Conservation (phyloP, 1,140 invertebrate genomes). For the Pogonomyrmex californicus region DNA sequence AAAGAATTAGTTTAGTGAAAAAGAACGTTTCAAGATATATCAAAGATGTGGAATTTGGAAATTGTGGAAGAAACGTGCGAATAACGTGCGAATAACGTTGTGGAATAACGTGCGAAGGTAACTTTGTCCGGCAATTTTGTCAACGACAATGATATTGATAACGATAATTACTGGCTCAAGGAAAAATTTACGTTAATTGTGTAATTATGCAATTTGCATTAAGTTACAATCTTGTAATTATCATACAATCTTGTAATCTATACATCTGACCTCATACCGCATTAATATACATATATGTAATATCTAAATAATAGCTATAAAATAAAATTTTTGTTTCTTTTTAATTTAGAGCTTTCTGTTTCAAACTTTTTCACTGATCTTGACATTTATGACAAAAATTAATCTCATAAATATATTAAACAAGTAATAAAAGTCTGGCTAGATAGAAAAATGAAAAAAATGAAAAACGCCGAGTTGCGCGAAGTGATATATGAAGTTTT, state of each 20-base stretch:
- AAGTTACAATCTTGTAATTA: not conserved
- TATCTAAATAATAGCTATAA: not conserved
- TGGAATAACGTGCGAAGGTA: not conserved
- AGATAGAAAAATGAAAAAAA: not conserved
- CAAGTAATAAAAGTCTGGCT: not conserved
- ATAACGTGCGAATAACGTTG: too few relatives aligned
- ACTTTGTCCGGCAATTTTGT: not conserved
- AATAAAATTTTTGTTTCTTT: not conserved
- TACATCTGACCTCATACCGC: not conserved
- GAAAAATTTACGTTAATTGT: conserved; percentile 3
- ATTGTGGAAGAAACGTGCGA: not conserved
- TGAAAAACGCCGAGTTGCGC: not conserved
- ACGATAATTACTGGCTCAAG: not conserved
- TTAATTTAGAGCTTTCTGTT: not conserved
- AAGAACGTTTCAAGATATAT: not conserved
- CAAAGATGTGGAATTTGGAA: not conserved
- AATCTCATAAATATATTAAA: not conserved
- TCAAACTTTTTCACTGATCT: not conserved
- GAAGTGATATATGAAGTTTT: not conserved
- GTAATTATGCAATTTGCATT: not conserved
- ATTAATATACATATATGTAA: not conserved
- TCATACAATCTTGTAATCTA: too few relatives aligned
- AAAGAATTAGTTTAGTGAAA: not conserved
- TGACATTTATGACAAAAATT: not conserved
- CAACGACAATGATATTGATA: not conserved